These are phyloP conservation scores for Rhinogobius similis DNA, from an alignment of 2,113 vertebrate genomes.

Conservation along the genomic window DNA sequence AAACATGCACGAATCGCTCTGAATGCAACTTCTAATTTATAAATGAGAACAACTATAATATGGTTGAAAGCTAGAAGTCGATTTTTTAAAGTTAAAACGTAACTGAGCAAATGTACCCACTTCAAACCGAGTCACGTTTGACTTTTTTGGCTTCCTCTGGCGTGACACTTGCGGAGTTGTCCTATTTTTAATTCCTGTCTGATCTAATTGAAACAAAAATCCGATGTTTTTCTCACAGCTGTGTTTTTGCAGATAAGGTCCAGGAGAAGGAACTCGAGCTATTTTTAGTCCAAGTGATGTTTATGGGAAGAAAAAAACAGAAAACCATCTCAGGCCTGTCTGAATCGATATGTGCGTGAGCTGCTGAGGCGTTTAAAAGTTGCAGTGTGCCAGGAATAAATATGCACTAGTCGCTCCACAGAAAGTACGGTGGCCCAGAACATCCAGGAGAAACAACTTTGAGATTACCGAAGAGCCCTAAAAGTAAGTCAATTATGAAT, in stretches of 20 bases:
- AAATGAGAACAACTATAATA: too few relatives aligned
- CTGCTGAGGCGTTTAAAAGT: slow-evolving; percentile 5
- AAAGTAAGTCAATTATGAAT: too few relatives aligned
- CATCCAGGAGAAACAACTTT: background rate
- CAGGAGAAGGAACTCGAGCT: slow-evolving; percentile 2
- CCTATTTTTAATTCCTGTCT: slow-evolving; percentile 10
- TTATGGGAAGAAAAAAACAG: slow-evolving; percentile 11
- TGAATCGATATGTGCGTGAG: slow-evolving; percentile 3
- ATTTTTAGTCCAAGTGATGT: slow-evolving; percentile 24
- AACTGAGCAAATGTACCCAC: background rate
- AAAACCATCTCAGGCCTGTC: background rate
- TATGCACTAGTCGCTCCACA: background rate
- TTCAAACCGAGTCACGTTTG: background rate
- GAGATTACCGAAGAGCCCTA: too few relatives aligned
- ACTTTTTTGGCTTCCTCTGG: background rate
- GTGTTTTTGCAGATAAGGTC: slow-evolving; percentile 6
- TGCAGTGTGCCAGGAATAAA: background rate
- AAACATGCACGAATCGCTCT: too few relatives aligned
- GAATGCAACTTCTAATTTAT: too few relatives aligned
- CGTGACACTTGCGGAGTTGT: background rate
- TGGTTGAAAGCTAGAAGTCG: too few relatives aligned
- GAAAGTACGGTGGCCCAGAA: background rate
- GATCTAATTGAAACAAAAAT: background rate
- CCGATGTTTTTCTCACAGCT: background rate
- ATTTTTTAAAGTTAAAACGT: too few relatives aligned